Base-by-base conservation (phyloP, 2,113 vertebrate species). In the Bos taurus region DNA sequence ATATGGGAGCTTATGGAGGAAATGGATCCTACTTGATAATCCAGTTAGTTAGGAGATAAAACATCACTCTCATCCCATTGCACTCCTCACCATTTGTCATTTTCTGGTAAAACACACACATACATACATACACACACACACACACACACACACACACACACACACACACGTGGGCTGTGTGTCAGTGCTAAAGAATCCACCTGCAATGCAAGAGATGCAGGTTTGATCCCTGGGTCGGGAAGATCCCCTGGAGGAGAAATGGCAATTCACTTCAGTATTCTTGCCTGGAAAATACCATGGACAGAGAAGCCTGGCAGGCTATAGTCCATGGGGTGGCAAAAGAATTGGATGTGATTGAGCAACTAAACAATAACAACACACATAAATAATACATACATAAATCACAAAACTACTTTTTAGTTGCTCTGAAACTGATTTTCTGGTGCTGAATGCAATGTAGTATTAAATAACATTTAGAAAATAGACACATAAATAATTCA, bases 361-460 rank as follows among this genome's bases (percentile, higher is more conserved):
- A 71, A 36, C 64, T 71, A 36, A 36, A 71, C 17, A 1, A 71
- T 17, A 71, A 5, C 11, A 36, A 21, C n/a, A 19, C 64, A 36
- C 64, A 67, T 67, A 60, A 60, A 60, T 60, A 60, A 60, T 60
- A 60, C 26, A 28, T 36, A 67, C 64, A 36, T 57, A 33, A 92
- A 36, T 57, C 40, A 62, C 12, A 92, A 10, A 80, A 30, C 10
- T 54, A 26, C 3, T 23, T 89, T 86, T 62, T 84, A 64, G 26
- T 74, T 96, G 52, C 33, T 60, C 88, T 78, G 25, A 33, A 91
- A 77, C 23, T 82, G 57, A 62, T 36, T 67, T 91, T 95, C n/a
- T 88, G 46, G 36, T 77, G 23, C 26, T 88, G 28, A 57, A 81
- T 56, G 1, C 2, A 82, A 87, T 50, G 46, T 36, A n/a, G 43